Evolutionary conservation across 1,140 invertebrate genomes (phyloP).

Genomic region (Panagrolaimus sp.): DNA sequence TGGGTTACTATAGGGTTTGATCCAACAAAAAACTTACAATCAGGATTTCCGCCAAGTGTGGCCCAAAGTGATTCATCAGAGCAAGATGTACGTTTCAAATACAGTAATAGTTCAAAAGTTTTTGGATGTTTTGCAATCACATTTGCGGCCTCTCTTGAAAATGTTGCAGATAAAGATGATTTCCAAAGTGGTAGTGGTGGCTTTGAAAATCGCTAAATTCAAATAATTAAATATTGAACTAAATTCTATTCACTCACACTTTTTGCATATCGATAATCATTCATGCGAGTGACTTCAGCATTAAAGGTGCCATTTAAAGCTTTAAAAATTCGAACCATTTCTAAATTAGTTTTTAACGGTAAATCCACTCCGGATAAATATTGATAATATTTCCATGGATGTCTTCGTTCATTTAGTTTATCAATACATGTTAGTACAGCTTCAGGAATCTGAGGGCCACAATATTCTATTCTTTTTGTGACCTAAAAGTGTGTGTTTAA

Average conservation of each 20-base stretch:
- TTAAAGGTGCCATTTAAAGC: constrained; percentile 41
- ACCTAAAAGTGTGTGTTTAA: too few relatives aligned
- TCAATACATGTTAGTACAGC: constrained; percentile 40
- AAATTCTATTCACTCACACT: not conserved
- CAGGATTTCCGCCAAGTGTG: constrained; percentile 38
- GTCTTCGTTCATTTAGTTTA: constrained; percentile 17
- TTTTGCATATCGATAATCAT: constrained; percentile 14
- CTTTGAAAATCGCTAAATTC: constrained; percentile 15
- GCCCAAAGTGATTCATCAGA: constrained; percentile 43
- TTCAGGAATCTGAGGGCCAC: constrained; percentile 27
- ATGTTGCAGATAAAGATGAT: constrained; percentile 40
- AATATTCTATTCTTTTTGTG: constrained; percentile 19
- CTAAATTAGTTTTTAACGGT: constrained; percentile 24
- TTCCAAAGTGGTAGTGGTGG: constrained; percentile 40
- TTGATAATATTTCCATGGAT: constrained; percentile 33
- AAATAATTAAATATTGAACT: not conserved
- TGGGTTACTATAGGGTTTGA: too few relatives aligned
- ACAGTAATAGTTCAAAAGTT: constrained; percentile 22
- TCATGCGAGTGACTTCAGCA: constrained; percentile 30
- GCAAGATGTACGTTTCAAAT: constrained; percentile 21
- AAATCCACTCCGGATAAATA: constrained; percentile 43
- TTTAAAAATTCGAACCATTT: constrained; percentile 44
- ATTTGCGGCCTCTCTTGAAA: constrained; percentile 33
- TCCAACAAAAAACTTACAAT: constrained; percentile 13
- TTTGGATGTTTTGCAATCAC: constrained; percentile 28